These are phyloP conservation scores for Aphrophora alni DNA, from an alignment of 2,888 invertebrate species.

Conservation along the genomic window DNA sequence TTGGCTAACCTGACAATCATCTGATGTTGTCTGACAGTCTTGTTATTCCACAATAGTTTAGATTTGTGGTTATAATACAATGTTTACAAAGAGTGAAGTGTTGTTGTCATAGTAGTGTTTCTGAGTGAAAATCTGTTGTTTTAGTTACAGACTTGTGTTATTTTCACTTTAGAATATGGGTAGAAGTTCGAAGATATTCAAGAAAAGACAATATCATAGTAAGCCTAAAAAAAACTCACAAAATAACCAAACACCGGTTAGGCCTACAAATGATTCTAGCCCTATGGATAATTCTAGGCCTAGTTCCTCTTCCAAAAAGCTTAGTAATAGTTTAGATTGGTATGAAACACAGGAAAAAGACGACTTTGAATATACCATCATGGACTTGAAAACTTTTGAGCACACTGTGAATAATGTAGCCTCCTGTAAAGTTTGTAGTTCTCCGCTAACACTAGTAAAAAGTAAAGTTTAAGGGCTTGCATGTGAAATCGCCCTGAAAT, in stretches of 20 bases:
- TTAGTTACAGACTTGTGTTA: neutral
- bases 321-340: slow-evolving; percentile 18
- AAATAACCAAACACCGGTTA: slow-evolving; percentile 7
- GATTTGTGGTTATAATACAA: slow-evolving; percentile 14
- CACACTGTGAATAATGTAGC: slow-evolving; percentile 24
- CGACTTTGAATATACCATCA: slow-evolving; percentile 21
- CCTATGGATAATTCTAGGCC: slow-evolving; percentile 12
- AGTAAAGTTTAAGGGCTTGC: slow-evolving; percentile 17
- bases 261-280: neutral
- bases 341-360: slow-evolving; percentile 14
- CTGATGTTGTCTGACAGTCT: slow-evolving; percentile 2
- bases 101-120: neutral
- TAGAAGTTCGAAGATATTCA: slow-evolving; percentile 11
- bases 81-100: slow-evolving; percentile 15
- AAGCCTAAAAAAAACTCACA: neutral
- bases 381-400: slow-evolving; percentile 19
- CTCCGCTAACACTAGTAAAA: slow-evolving; percentile 24
- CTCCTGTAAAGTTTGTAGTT: slow-evolving; percentile 25
- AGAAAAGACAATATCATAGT: slow-evolving; percentile 12
- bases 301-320: slow-evolving; percentile 19
- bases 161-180: slow-evolving; percentile 7
- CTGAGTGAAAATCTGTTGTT: neutral
- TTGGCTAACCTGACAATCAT: slow-evolving; percentile 18
- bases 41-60: neutral
- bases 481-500: slow-evolving; percentile 14